Conservation (phyloP, 2,113 vertebrate species). For the Saimiri boliviensis region DNA sequence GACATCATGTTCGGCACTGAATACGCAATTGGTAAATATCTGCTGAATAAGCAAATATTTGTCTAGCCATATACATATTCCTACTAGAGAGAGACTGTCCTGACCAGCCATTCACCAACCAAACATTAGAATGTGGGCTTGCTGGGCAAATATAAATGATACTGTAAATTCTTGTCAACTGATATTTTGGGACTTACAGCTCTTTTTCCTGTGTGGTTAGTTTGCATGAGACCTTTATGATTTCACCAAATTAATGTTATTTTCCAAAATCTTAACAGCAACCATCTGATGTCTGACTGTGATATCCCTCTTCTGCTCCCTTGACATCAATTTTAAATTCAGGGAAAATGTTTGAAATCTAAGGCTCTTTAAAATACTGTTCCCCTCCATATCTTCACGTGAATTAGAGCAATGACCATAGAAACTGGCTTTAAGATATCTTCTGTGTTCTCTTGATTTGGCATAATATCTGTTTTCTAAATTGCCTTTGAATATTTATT, state of each 20-base stretch:
- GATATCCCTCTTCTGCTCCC: background rate
- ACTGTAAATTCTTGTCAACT: background rate
- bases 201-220: background rate
- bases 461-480: slow-evolving; percentile 38
- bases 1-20: background rate
- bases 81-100: background rate
- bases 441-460: background rate
- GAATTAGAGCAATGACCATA: background rate
- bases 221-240: background rate
- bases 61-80: background rate
- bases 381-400: background rate
- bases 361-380: background rate
- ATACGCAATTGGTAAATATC: background rate
- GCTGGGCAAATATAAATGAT: background rate
- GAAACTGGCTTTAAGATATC: background rate
- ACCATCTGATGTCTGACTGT: background rate
- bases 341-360: background rate
- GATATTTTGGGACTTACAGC: background rate
- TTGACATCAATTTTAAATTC: background rate
- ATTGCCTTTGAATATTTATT: slow-evolving; percentile 12
- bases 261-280: background rate
- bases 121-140: background rate
- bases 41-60: background rate
- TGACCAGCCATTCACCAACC: background rate
- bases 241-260: background rate